Evolutionary conservation across 1,140 invertebrate genomes (phyloP), one percentile per base, ranked within the genome.

Genomic region (Elymnias hypermnestra): DNA sequence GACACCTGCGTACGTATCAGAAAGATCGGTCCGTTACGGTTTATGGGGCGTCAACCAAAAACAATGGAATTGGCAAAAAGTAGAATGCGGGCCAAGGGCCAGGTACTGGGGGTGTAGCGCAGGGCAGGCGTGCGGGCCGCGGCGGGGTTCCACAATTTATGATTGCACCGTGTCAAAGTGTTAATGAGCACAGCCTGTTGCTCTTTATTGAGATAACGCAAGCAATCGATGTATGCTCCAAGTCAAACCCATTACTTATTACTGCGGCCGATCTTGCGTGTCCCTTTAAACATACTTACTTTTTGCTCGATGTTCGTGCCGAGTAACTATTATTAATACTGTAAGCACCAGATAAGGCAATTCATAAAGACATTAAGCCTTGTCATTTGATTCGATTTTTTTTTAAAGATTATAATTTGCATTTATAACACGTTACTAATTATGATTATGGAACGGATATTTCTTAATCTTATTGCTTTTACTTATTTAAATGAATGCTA

Each of bases 121-220:
- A 60, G 65, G 65, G 71, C 60, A 68, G 61, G 64, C 67, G 68
- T 71, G 62, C 59, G 75, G 75, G 70, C 57, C 79, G 62, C 75
- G 63, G 63, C 69, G 64, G 75, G 72, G 73, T 61, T 64, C 68
- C 73, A 75, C 69, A 78, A 84, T 84, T 84, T 84, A 84, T 82
- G 77, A 82, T 82, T 77, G 60, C 71, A 63, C 70, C 76, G 70
- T 78, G 81, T 84, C 77, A 84, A 72, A 75, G 81, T 77, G 73
- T 72, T 84, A 84, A 84, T 82, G 81, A 82, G 78, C 68, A 70
- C 74, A 74, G 75, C 75, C 73, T 73, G 76, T 74, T 83, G 73
- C 64, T 75, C 81, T 84, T 82, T 84, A 84, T 84, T 84, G 79
- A 84, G 77, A 82, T 82, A 79, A 79, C 68, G 70, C 70, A 64